These are phyloP conservation scores for Thalpophila matura DNA, from an alignment of 2,888 invertebrate species.

Conservation along the genomic window DNA sequence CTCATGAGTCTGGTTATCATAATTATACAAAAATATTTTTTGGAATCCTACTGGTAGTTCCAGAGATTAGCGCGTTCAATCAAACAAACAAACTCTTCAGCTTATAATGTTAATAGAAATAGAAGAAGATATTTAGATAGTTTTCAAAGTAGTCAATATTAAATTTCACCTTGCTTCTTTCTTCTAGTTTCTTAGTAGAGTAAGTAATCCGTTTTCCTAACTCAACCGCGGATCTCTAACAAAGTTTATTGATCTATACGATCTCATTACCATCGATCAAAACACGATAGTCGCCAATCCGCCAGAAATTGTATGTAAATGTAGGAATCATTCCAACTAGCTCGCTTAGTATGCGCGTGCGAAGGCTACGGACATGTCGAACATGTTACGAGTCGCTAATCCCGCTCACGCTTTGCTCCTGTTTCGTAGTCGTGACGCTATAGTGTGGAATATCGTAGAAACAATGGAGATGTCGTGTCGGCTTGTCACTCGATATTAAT, in stretches of 20 bases:
- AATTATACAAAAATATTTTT: too few relatives aligned
- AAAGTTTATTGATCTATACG: slow-evolving; percentile 64
- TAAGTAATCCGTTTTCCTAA: neutral
- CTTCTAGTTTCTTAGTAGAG: neutral
- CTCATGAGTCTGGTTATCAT: too few relatives aligned
- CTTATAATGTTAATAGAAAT: too few relatives aligned
- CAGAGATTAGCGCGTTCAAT: too few relatives aligned
- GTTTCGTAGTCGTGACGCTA: slow-evolving; percentile 53
- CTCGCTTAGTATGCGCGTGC: slow-evolving; percentile 52
- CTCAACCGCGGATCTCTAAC: neutral
- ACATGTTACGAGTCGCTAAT: slow-evolving; percentile 43
- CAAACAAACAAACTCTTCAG: too few relatives aligned
- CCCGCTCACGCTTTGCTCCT: slow-evolving; percentile 59
- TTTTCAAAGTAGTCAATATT: neutral
- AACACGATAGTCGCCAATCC: slow-evolving; percentile 52
- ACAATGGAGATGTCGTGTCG: slow-evolving; percentile 42
- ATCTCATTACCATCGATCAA: slow-evolving; percentile 57
- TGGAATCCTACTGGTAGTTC: too few relatives aligned
- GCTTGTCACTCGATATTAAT: slow-evolving; percentile 32
- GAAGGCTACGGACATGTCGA: slow-evolving; percentile 38
- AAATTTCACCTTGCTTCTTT: too few relatives aligned
- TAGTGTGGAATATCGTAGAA: slow-evolving; percentile 11
- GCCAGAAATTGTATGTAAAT: slow-evolving; percentile 62
- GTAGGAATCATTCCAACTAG: slow-evolving; percentile 49
- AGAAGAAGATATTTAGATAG: too few relatives aligned